Base-by-base conservation (phyloP, 1,140 invertebrate species). In the Drosophila neocordata region DNA sequence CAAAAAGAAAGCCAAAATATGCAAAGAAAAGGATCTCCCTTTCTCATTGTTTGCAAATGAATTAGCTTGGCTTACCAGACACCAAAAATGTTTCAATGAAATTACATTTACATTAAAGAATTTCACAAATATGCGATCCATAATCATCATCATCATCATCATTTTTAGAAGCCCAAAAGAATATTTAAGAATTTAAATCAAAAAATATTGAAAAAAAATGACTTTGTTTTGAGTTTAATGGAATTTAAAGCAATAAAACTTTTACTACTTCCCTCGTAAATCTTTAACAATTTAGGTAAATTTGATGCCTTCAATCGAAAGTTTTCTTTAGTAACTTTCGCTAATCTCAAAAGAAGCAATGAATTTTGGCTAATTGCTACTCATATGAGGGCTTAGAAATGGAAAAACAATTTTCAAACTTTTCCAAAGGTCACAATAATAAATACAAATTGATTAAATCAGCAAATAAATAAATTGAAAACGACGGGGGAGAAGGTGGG, bases 1-100 rank as follows among this genome's bases (percentile, higher is more conserved):
- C 71, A 48, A 72, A 67, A 66, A 58, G 24, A 75, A 69, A 60
- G 74, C 48, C 73, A 77, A 61, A 51, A 37, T 62, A 8, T 62
- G 55, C 41, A 20, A 20, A 20, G 9, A 1, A 12, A 35, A 6
- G 59, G 12, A 31, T 48, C 15, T 48, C 41, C 20, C 20, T 48
- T 48, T 48, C 8, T 7, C 41, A 8, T 15, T 38, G 13, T 35
- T 15, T 34, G 9, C 2, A 20, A 11, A 18, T 35, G 55, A 57
- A 18, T 48, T 48, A 20, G 41, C 41, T 11, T 48, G 15, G 41
- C 41, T 48, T 48, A 48, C 15, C 15, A 48, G 41, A 48, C 41
- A 48, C 15, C 18, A 20, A 18, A 48, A 48, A 20, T 48, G 15
- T 68, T 65, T 63, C 71, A 74, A 53, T 64, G 41, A 68, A 68